Base-by-base conservation (phyloP, 1,140 invertebrate genomes). In the Tetragnatha versicolor region DNA sequence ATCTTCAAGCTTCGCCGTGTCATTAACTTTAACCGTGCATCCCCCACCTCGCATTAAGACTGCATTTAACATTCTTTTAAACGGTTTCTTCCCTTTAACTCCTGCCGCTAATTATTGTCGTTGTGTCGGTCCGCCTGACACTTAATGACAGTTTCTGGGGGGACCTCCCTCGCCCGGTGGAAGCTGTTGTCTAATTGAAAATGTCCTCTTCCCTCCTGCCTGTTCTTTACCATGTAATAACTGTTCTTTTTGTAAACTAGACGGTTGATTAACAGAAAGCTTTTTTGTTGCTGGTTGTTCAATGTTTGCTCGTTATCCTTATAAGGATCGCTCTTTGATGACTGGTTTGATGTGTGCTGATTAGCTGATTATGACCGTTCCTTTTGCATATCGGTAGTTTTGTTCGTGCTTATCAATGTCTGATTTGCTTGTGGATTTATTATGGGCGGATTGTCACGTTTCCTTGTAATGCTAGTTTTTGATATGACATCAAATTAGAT, bases 61-160 rank as follows among this genome's bases (percentile, higher is more conserved):
- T 42, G 37, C 25, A 42, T 65, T 65, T 65, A 65, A 65, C 35
- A 31, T 31, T 45, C 25, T 25, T 65, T 65, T 65, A 42, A 37
- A 25, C 14, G 12, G 42, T 47, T 47, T 20, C 42, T 12, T 47
- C 12, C 20, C 42, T 47, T 20, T 47, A 47, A 47, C 37, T 14
- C 20, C 42, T 27, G 42, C 61, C 42, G 61, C 25, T 65, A 65
- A 65, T 65, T 65, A 27, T 37, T 3, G 37, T 27, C 29, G 35
- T 39, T 35, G 17, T 42, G 17, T 7, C 27, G 25, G 29, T 51
- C 53, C 29, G 20, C 17, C 55, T 58, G 31, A 33, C 29, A 58
- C 17, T 58, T 58, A 58, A 58, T 58, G 55, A 33, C 55, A 58
- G 29, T 58, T 58, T 5, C 29, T n/a, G n/a, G n/a, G n/a, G n/a